Conservation (phyloP, 2,888 invertebrate species). For the Dynastes grantii region DNA sequence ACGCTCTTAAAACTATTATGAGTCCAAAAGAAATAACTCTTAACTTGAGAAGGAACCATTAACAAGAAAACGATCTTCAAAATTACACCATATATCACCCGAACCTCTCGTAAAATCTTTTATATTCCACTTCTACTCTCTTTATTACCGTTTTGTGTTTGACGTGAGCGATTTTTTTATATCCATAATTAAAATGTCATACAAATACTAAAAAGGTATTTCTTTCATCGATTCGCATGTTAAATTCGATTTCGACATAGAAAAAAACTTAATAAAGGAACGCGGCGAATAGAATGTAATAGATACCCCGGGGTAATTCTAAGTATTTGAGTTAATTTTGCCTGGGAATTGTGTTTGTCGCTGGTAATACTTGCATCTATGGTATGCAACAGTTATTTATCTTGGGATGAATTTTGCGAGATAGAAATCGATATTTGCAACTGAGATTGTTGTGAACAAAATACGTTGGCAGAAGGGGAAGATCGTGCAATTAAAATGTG, state of each 20-base stretch:
- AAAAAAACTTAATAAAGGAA: not conserved
- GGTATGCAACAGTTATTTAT: not conserved
- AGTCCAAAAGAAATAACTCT: not conserved
- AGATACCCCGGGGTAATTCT: not conserved
- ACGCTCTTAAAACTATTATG: not conserved
- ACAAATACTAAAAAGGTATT: not conserved
- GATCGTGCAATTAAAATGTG: no score
- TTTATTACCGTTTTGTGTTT: not conserved
- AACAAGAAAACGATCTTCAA: not conserved
- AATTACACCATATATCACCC: constrained; percentile 12
- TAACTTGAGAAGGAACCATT: constrained; percentile 7
- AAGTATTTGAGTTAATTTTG: not conserved
- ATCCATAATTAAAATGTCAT: not conserved
- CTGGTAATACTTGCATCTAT: not conserved
- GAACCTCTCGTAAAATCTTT: not conserved
- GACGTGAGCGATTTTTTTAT: not conserved
- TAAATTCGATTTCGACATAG: not conserved
- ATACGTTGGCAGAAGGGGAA: no score
- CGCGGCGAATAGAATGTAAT: not conserved
- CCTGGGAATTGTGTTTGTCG: not conserved
- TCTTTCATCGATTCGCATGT: not conserved
- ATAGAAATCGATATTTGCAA: not conserved
- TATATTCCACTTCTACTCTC: not conserved
- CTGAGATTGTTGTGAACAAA: no score
- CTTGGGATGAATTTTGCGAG: not conserved